Evolutionary conservation across 2,113 vertebrate genomes (phyloP), one percentile per base, ranked within the genome.

Genomic region (Rhinoderma darwinii): DNA sequence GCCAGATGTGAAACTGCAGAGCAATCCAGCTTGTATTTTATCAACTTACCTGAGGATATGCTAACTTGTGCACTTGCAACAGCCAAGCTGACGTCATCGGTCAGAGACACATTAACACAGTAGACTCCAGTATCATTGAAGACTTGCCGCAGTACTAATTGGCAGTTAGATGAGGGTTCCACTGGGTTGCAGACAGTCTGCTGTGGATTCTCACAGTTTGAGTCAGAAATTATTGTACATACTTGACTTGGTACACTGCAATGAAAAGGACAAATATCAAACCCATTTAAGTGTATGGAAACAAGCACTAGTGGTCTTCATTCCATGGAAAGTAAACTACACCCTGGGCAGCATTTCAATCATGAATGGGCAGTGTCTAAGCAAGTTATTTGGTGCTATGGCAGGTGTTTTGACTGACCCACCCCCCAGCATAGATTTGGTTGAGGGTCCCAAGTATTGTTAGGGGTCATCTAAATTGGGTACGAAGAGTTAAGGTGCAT

Each of bases 41-140:
- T 10, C 18, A 17, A 82, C 84, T 10, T 27, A 88, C 92, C 94
- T 91, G 96, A 91, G 90, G 94, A 93, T 4, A 99, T 90, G 43
- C 92, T 93, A 90, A 99, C 94, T 18, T 92, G 95, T 4, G 97
- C 94, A 88, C 95, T 98, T 81, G 96, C 91, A 88, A 96, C 87
- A 12, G 97, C 97, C 88, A 99, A 92, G 88, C 97, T 95, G 87
- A 96, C 96, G 61, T 95, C 93, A 88, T 97, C 96, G 82, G 96
- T 95, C 90, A 99, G 77, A 22, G 97, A 97, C 76, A 99, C 95
- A 80, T 99, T 98, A 89, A 99, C 93, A 89, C 98, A 99, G 91
- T 96, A 99, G 44, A 94, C 92, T 11, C 98, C 98, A 0, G 96
- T 95, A 73, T 95, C 92, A 54, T 96, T 96, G 91, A 99, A 96